A percentile compares a stretch with the other conserved stretches of the same genome.
phyloP scores from a whole-genome alignment of 1,140 invertebrate species.

The Lucilia cuprina region DNA sequence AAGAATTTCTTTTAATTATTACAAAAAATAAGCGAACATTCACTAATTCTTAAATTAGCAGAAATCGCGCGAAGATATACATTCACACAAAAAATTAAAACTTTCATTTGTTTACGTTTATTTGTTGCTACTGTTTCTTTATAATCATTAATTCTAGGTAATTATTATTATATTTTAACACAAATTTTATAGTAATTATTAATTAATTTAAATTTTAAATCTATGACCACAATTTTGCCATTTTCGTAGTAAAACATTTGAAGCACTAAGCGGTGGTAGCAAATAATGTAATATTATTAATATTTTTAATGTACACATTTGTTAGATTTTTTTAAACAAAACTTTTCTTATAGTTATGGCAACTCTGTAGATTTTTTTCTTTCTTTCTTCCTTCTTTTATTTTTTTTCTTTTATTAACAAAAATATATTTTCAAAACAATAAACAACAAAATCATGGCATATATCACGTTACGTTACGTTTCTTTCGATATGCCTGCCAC shows the following conservation, averaged over 20 bases:
- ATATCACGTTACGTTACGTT: constrained; percentile 19
- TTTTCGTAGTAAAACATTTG: constrained; percentile 7
- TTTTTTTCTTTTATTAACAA: constrained; percentile 1
- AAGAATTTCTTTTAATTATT: constrained; percentile 2
- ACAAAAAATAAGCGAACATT: background rate
- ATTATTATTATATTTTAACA: background rate
- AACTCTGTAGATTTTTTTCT: background rate
- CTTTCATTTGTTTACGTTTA: constrained; percentile 14
- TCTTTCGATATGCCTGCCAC: background rate
- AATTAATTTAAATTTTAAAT: constrained; percentile 24
- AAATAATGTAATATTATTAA: background rate
- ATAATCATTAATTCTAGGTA: background rate
- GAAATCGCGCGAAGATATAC: background rate
- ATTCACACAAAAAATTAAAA: constrained; percentile 1
- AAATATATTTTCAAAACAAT: constrained; percentile 19
- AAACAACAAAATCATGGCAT: constrained; percentile 23
- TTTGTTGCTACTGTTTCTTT: background rate
- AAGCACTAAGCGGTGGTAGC: background rate
- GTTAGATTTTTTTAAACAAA: background rate
- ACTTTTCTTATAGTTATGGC: background rate
- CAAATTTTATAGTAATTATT: background rate
- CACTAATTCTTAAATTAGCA: constrained; percentile 31
- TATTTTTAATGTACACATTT: constrained; percentile 19
- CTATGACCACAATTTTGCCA: constrained; percentile 29
- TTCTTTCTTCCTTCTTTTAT: background rate